Evolutionary conservation across 2,888 invertebrate genomes (phyloP), one percentile per base, ranked within the genome.

Genomic region (Antheraea yamamai): DNA sequence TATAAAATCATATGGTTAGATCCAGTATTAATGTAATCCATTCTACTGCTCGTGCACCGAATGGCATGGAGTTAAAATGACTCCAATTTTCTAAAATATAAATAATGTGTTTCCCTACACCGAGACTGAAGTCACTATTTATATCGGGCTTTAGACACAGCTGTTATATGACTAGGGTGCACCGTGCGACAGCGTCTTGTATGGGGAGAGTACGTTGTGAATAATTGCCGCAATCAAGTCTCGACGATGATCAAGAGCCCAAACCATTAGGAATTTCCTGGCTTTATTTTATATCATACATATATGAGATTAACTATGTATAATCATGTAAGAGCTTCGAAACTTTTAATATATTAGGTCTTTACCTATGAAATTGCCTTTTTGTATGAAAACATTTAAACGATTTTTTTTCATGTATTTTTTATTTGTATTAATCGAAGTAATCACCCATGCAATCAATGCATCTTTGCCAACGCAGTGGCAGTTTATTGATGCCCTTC

Each of bases 141-240:
- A 82, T 78, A 78, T 80, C 75, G 81, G 80, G 81, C 83, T 80
- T 76, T 78, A 85, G 82, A 90, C 88, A 86, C 89, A 88, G 85
- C 84, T 85, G 78, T 79, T 84, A 82, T 79, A 85, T 88, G 87
- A 86, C 81, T 83, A 83, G 73, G 86, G 84, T 85, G 87, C 85
- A 83, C 83, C 81, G 82, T 80, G 84, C 80, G 77, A 80, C 81
- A 77, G 79, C 74, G 84, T 77, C 75, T 71, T 77, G 79, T 79
- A 80, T 82, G 87, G 85, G 86, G 87, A 85, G 87, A 89, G 88
- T 89, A 85, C 82, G 88, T 88, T 85, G 90, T 92, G 90, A 92
- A 87, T 92, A 91, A 93, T 93, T 90, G 88, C 88, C 78, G 84
- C 89, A 92, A 93, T 93, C 91, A 90, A 86, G 86, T 88, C 86